These are phyloP conservation scores for Guaruba guarouba DNA, from an alignment of 2,113 vertebrate species.

Conservation along the genomic window DNA sequence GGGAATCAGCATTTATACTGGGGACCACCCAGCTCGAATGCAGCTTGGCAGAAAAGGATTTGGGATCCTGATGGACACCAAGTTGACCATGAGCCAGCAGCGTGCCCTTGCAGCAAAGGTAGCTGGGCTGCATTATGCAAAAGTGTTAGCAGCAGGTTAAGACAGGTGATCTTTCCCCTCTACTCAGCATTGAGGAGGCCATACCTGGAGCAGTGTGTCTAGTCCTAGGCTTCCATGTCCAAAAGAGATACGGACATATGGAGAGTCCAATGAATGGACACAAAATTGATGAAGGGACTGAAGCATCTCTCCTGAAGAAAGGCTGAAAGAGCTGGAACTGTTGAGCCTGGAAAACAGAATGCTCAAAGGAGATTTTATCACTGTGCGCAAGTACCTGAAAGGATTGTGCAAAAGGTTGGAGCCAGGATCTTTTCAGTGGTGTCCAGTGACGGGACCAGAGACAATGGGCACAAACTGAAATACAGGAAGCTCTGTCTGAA, in stretches of 20 bases:
- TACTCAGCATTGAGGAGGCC: not conserved
- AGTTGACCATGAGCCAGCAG: not conserved
- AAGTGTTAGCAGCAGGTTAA: not conserved
- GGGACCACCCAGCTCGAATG: not conserved
- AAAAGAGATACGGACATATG: not conserved
- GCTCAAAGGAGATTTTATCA: not conserved
- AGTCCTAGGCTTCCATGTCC: not conserved
- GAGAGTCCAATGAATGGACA: not conserved
- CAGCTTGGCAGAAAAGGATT: not conserved
- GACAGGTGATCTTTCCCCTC: not conserved
- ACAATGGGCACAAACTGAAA: not conserved
- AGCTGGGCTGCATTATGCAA: not conserved
- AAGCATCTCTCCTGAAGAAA: not conserved
- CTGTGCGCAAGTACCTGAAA: not conserved
- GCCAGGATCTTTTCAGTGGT: not conserved
- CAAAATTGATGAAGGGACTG: not conserved
- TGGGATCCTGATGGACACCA: not conserved
- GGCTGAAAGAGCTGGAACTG: not conserved
- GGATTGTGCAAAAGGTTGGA: not conserved
- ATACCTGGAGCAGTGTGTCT: not conserved
- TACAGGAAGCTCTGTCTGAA: not conserved
- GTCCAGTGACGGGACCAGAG: not conserved
- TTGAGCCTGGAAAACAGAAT: not conserved
- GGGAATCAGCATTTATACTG: not conserved
- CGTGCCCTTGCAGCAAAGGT: not conserved